Evolutionary conservation across 2,888 invertebrate genomes (phyloP), one percentile per base, ranked within the genome.

Genomic region (Sceliomorpha sp.): DNA sequence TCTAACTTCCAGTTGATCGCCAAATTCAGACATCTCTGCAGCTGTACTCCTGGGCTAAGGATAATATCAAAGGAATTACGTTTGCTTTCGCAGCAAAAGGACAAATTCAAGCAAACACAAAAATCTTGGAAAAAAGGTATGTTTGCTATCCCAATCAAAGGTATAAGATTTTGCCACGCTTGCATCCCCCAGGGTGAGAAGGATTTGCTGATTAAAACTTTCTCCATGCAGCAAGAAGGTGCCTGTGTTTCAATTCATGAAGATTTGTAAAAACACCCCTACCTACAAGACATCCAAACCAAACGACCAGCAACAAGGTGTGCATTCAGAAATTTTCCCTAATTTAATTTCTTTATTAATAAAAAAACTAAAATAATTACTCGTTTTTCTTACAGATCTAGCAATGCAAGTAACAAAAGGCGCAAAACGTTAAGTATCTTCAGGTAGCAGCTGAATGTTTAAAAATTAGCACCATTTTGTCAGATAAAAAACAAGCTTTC

Each of bases 381-480:
- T 29, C 29, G 3, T 29, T 29, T 29, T 29, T 29, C n/a, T 29
- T 29, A 29, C 29, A 29, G 29, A 29, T 29, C 29, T 29, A 29
- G 29, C 29, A 29, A 9, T 29, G 29, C 29, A 42, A 63, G 62
- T 36, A 51, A 72, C 34, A 55, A 20, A 10, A 68, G 44, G 58
- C 55, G 2, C 3, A 29, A 29, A 29, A 29, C 29, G 7, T 29
- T n/a, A 29, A 29, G 29, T 29, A 29, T 4, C 29, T 29, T 29
- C 29, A 29, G 7, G 29, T 29, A 29, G 29, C 29, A 29, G 29
- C 29, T 29, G 29, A 29, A 29, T 29, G 29, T 29, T 29, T 9
- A 2, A 6, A 29, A 29, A 29, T 29, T 29, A 32, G 9, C n/a
- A n/a, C n/a, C n/a, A n/a, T n/a, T n/a, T n/a, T n/a, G n/a, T n/a